Conservation (phyloP, 2,888 invertebrate genomes). For the Metallyticus violacea region DNA sequence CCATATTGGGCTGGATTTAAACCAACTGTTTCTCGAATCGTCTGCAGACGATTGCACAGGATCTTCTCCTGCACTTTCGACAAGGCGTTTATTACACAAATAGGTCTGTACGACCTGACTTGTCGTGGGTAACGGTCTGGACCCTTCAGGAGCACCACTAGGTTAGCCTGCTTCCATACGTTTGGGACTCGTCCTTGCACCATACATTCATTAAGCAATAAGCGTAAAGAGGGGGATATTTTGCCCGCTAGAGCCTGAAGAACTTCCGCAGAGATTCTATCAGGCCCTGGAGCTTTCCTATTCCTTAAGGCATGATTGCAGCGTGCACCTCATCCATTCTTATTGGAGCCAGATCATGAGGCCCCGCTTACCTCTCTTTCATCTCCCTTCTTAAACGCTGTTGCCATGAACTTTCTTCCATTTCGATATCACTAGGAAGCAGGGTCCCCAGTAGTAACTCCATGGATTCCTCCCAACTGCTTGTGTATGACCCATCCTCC, state of each 20-base stretch:
- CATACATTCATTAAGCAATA: not conserved
- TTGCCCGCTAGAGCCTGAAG: not conserved
- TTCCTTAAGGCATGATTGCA: not conserved
- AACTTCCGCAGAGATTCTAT: not conserved
- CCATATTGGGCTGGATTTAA: no score
- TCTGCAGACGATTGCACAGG: no score
- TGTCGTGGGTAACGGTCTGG: no score
- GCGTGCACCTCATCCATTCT: not conserved
- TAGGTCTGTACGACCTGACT: not conserved
- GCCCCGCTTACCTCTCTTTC: no score
- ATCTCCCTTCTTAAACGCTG: not conserved
- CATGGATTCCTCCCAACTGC: not conserved
- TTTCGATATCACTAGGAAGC: not conserved
- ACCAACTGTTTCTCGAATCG: no score
- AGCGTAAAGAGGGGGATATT: not conserved
- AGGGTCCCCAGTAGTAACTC: not conserved
- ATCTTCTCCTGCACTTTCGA: no score
- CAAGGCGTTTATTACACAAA: no score
- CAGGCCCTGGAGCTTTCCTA: not conserved
- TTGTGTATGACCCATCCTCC: not conserved
- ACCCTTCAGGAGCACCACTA: no score
- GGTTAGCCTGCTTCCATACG: no score
- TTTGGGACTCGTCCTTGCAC: no score
- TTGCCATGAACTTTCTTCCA: not conserved
- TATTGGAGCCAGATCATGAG: not conserved